phyloP scores from a whole-genome alignment of 2,797 vertebrate genomes.

The Gadopsis bispinosus region DNA sequence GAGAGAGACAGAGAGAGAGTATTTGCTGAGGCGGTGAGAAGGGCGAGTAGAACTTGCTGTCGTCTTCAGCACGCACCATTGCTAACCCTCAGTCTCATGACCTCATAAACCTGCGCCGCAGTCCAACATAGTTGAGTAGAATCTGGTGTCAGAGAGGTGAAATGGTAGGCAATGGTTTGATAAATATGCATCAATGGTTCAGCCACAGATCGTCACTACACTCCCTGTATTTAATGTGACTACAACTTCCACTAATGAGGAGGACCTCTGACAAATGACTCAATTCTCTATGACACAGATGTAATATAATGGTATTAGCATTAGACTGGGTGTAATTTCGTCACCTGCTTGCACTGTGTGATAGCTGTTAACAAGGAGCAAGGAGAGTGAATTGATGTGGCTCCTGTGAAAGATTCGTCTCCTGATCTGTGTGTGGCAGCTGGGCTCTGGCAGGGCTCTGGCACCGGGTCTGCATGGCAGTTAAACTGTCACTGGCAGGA shows the following conservation, averaged over 20 bases:
- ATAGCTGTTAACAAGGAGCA: slow-evolving; percentile 42
- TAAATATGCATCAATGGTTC: slow-evolving; percentile 57
- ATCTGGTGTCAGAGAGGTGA: slow-evolving; percentile 56
- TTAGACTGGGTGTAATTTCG: background rate
- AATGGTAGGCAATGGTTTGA: slow-evolving; percentile 65
- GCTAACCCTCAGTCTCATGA: slow-evolving; percentile 54
- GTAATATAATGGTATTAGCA: slow-evolving; percentile 16
- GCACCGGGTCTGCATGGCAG: slow-evolving; percentile 69
- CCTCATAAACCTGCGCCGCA: slow-evolving; percentile 67
- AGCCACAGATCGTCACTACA: slow-evolving; percentile 64
- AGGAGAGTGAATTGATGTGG: slow-evolving; percentile 59
- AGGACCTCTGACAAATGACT: slow-evolving; percentile 41
- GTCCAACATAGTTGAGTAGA: slow-evolving; percentile 34
- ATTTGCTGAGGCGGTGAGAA: slow-evolving; percentile 50
- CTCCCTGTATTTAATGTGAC: slow-evolving; percentile 45
- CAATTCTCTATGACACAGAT: background rate
- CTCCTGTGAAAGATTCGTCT: slow-evolving; percentile 57
- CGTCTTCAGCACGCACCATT: slow-evolving; percentile 35
- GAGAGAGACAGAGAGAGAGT: slow-evolving; percentile 15
- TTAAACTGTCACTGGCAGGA: slow-evolving; percentile 83
- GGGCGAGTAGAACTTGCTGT: slow-evolving; percentile 22
- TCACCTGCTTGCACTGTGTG: slow-evolving; percentile 39
- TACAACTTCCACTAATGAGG: slow-evolving; percentile 43
- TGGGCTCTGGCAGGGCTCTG: slow-evolving; percentile 70
- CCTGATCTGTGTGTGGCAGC: slow-evolving; percentile 76